A percentile compares a stretch with the other conserved stretches of the same genome.
phyloP scores from a whole-genome alignment of 1,140 invertebrate species.

The Danaus plexippus region DNA sequence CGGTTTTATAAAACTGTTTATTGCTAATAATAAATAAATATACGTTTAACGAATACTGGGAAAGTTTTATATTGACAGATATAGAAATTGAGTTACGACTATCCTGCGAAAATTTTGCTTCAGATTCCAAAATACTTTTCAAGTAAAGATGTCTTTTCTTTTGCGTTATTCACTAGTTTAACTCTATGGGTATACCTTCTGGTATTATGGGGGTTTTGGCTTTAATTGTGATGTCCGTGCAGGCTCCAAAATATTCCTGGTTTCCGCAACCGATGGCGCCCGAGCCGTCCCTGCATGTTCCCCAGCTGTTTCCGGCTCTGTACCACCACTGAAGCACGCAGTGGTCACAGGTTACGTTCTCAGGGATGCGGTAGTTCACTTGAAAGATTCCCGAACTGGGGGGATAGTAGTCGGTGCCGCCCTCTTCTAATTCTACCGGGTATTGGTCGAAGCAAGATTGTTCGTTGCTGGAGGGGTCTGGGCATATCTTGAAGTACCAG shows the following conservation, averaged over 20 bases:
- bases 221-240: constrained; percentile 83
- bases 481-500: constrained; percentile 90
- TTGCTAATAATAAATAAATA: too few species aligned
- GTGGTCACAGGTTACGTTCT: constrained; percentile 78
- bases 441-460: constrained; percentile 84
- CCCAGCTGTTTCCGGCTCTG: constrained; percentile 85
- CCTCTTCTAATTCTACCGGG: constrained; percentile 72
- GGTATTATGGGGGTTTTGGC: neutral
- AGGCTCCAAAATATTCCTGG: constrained; percentile 89
- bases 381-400: constrained; percentile 79
- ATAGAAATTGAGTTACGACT: too few species aligned
- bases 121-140: too few species aligned
- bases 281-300: constrained; percentile 78
- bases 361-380: constrained; percentile 78
- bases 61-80: too few species aligned
- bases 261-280: constrained; percentile 82
- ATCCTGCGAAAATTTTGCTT: too few species aligned
- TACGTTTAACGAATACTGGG: too few species aligned
- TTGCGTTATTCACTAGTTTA: too few species aligned
- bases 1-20: too few species aligned
- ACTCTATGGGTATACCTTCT: too few species aligned
- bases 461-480: constrained; percentile 69
- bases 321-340: constrained; percentile 89
- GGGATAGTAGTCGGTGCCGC: constrained; percentile 78
- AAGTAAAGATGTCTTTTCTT: too few species aligned